Evolutionary conservation across 2,888 invertebrate genomes (phyloP).

Genomic region (Scelioninae gen. 1): DNA sequence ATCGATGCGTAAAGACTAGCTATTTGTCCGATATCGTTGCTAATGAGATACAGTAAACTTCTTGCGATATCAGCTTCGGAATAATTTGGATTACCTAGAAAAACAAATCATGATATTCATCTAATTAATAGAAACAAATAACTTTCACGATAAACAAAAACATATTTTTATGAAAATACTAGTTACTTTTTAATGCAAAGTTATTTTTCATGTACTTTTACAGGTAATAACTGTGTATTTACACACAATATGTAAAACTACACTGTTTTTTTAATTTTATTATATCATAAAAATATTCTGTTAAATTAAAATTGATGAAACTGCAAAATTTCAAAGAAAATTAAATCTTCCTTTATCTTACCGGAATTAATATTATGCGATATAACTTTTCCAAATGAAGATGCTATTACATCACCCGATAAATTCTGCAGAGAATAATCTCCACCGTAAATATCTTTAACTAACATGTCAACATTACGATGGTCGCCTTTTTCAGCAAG

Average conservation of each 20-base stretch:
- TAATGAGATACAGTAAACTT: conserved; percentile 88
- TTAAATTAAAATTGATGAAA: too few relatives aligned
- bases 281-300: too few relatives aligned
- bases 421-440: conserved; percentile 86
- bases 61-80: conserved; percentile 87
- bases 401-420: conserved; percentile 88
- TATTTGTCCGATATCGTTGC: conserved; percentile 90
- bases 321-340: too few relatives aligned
- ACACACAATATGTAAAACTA: too few relatives aligned
- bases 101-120: conserved; percentile 15
- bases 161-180: too few relatives aligned
- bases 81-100: conserved; percentile 80
- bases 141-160: too few relatives aligned
- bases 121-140: neutral
- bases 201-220: too few relatives aligned
- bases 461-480: conserved; percentile 87
- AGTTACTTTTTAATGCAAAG: too few relatives aligned
- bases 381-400: conserved; percentile 88
- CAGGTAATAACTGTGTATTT: too few relatives aligned
- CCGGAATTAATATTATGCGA: conserved; percentile 71
- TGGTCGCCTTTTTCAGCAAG: conserved; percentile 89
- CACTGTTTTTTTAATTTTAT: too few relatives aligned
- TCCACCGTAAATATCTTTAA: conserved; percentile 89
- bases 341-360: conserved; percentile 22
- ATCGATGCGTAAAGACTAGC: conserved; percentile 88